phyloP scores from a whole-genome alignment of 2,888 invertebrate species.

The Trichopoda pennipes region DNA sequence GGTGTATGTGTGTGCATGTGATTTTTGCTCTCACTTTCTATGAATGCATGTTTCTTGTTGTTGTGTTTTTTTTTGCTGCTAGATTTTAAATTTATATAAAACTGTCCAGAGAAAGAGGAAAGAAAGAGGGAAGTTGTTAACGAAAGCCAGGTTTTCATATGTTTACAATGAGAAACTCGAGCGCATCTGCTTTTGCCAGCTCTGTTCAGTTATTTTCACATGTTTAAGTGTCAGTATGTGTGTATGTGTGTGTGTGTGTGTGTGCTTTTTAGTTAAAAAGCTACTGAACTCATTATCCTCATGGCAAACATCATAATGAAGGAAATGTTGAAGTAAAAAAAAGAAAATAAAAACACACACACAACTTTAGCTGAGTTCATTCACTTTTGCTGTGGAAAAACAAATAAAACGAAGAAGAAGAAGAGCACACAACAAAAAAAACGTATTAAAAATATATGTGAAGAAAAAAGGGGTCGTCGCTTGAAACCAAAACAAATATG shows the following conservation, averaged over 20 bases:
- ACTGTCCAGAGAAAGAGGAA: no score
- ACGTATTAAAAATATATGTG: constrained; percentile 32
- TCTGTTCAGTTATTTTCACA: constrained; percentile 16
- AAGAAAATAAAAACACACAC: constrained; percentile 49
- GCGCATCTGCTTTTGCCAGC: constrained; percentile 53
- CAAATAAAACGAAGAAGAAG: constrained; percentile 22
- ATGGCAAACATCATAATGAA: constrained; percentile 47
- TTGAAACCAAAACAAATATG: constrained; percentile 60
- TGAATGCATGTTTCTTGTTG: constrained; percentile 73
- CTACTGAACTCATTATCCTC: constrained; percentile 67
- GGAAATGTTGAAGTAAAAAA: constrained; percentile 20
- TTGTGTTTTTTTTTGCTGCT: not conserved
- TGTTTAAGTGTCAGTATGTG: not conserved
- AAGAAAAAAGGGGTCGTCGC: constrained; percentile 45
- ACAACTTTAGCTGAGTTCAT: constrained; percentile 68
- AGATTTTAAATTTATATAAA: not conserved
- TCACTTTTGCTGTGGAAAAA: constrained; percentile 61
- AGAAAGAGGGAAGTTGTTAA: constrained; percentile 5
- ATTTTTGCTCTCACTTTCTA: constrained; percentile 80
- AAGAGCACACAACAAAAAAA: constrained; percentile 30
- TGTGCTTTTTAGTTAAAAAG: constrained; percentile 46
- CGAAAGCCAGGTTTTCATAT: constrained; percentile 45
- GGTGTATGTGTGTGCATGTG: constrained; percentile 40
- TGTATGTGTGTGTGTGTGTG: constrained; percentile 5
- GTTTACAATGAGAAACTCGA: constrained; percentile 38